Base-by-base conservation (phyloP, 2,888 invertebrate species). In the Oxycera nigricornis region DNA sequence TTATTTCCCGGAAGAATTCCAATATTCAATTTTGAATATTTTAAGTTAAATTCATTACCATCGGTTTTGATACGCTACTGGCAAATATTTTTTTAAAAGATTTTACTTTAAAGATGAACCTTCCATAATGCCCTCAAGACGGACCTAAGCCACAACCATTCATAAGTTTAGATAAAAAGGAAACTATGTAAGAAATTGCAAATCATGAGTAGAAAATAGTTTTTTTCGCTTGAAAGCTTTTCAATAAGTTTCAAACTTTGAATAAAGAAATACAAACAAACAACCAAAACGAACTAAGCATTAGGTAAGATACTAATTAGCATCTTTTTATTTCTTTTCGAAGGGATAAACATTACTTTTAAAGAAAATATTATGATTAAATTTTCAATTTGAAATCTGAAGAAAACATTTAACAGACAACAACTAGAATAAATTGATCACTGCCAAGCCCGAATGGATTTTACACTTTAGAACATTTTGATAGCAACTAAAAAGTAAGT, bases 371-470 rank as follows among this genome's bases (percentile, higher is more conserved):
- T 22, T 17, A 68, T 30, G 46, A n/a, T 39, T 28, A 68, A 55
- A 52, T 28, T 26, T 46, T 30, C 9, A n/a, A 68, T 17, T n/a
- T 20, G 28, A 50, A 50, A 35, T 26, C 26, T 50, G 22, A 68
- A n/a, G 2, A 65, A 39, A n/a, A 39, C 17, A 62, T 28, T 26
- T n/a, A 46, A 61, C 26, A 35, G 26, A 67, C 14, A 55, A 70
- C 17, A 65, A 65, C 65, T 65, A 65, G 65, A 65, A 30, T 50
- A 28, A 70, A 55, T 70, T 31, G n/a, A 70, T 70, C 70, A 70
- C 70, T 70, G 70, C 70, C 70, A 70, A n/a, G 55, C 30, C 52
- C 52, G 35, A 52, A 70, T 55, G 70, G 70, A 70, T 70, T 52
- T 70, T n/a, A 52, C 55, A 70, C 17, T 26, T 35, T 35, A 31